Base-by-base conservation (phyloP, 53 echinoderm and acorn worm genomes). In the Henricia sp. region DNA sequence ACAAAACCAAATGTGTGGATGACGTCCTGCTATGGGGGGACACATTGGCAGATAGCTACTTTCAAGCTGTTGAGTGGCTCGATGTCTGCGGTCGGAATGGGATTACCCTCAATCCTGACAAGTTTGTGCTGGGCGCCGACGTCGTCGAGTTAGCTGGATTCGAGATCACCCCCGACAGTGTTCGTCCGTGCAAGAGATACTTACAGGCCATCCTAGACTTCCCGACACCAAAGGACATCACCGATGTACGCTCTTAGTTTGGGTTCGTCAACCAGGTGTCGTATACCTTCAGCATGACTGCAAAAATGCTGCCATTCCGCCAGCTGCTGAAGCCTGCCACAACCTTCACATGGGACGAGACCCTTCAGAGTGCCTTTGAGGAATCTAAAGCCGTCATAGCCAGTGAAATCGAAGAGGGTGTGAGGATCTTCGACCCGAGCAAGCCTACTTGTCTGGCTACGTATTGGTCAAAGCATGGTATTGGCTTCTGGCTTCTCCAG, bases 41-140 rank as follows among this genome's bases (percentile, higher is more conserved):
- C 50, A 83, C 27, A 3, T 65, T 92, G 39, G 82, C 71, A 54
- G 85, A 71, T 50, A 40, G 63, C 3, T 88, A 80, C 82, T 92
- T 88, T 82, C 88, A 88, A 50, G 80, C 82, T 21, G 66, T 71
- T 5, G 71, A 84, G 27, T 91, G 84, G 88, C 80, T 88, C 13
- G 85, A 91, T 41, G 38, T 77, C 13, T 72, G 92, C 56, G 67
- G 85, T 13, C 72, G 41, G 37, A 85, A 85, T 32, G 78, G 92
- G 17, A 84, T 91, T 58, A 91, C 71, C 5, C 84, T 91, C 25
- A 84, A 76, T 71, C 91, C 78, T 27, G 23, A 35, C 6, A 91
- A 88, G 57, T 76, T 85, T 40, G 33, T 13, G 41, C 85, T 68
- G 41, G 77, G 63, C 21, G 16, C 70, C 39, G 33, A 35, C 37